These are phyloP conservation scores for Gopherus flavomarginatus DNA, from an alignment of 2,113 vertebrate species.

Conservation along the genomic window DNA sequence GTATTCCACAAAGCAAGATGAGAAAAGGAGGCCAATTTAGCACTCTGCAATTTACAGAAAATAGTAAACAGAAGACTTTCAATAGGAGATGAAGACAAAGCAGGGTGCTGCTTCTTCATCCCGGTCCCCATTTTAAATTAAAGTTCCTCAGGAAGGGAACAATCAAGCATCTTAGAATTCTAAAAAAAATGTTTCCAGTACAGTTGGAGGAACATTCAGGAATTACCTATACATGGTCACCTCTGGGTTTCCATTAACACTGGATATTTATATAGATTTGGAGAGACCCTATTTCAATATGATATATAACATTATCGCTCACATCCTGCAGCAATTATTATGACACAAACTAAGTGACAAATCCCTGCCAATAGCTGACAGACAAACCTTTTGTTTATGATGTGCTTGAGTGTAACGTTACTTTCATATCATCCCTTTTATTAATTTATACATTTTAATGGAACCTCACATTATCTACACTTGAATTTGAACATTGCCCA, in stretches of 20 bases:
- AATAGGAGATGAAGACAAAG: not conserved
- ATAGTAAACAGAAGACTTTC: not conserved
- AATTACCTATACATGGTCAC: not conserved
- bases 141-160: not conserved
- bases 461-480: not conserved
- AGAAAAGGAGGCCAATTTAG: not conserved
- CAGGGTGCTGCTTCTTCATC: not conserved
- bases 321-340: not conserved
- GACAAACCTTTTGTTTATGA: not conserved
- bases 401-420: not conserved
- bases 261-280: no score
- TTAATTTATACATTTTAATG: not conserved
- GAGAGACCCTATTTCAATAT: not conserved
- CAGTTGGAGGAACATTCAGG: not conserved
- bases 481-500: not conserved
- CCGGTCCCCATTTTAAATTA: not conserved
- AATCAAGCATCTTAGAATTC: not conserved
- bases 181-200: not conserved
- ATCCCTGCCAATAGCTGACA: not conserved
- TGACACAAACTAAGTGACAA: not conserved
- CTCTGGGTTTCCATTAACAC: not conserved
- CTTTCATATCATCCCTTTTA: not conserved
- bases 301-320: not conserved
- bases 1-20: not conserved
- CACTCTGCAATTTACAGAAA: not conserved